Percentiles rank a stretch among this genome's conserved stretches.
phyloP scores from a whole-genome alignment of 2,888 invertebrate species.

The Frankliniella intonsa region DNA sequence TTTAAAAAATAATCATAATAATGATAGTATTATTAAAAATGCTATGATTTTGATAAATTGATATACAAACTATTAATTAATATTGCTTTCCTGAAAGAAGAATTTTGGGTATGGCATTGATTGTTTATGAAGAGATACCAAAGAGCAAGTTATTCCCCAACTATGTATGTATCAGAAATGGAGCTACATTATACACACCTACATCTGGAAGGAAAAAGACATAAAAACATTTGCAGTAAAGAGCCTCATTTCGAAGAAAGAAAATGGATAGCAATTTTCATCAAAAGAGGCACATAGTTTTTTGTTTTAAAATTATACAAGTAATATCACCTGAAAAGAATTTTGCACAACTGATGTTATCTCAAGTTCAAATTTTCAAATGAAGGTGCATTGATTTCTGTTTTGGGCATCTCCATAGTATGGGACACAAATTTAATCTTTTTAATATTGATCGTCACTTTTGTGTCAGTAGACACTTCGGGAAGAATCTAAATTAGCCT shows the following conservation, averaged over 20 bases:
- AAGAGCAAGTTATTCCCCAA: not conserved
- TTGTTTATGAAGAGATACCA: not conserved
- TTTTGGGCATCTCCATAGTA: no score
- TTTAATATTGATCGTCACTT: not conserved
- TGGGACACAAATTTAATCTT: not conserved
- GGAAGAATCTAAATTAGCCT: not conserved
- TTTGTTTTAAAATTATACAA: not conserved
- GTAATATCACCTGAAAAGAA: not conserved
- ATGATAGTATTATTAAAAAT: not conserved
- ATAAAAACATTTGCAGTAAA: not conserved
- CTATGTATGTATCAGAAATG: slow-evolving; percentile 7
- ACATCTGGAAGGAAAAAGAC: not conserved
- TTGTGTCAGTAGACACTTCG: not conserved
- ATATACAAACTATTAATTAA: slow-evolving; percentile 13
- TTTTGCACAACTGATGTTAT: no score
- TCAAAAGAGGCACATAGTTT: not conserved
- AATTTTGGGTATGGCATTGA: not conserved
- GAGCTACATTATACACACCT: slow-evolving; percentile 9
- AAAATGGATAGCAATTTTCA: not conserved
- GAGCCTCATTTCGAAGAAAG: not conserved
- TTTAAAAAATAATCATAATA: not conserved
- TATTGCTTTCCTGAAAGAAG: slow-evolving; percentile 17
- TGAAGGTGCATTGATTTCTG: no score
- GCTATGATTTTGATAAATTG: slow-evolving; percentile 15
- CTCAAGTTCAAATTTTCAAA: no score